These are phyloP conservation scores for Leptatherina wallacei DNA, from an alignment of 2,797 vertebrate species.

Conservation along the genomic window DNA sequence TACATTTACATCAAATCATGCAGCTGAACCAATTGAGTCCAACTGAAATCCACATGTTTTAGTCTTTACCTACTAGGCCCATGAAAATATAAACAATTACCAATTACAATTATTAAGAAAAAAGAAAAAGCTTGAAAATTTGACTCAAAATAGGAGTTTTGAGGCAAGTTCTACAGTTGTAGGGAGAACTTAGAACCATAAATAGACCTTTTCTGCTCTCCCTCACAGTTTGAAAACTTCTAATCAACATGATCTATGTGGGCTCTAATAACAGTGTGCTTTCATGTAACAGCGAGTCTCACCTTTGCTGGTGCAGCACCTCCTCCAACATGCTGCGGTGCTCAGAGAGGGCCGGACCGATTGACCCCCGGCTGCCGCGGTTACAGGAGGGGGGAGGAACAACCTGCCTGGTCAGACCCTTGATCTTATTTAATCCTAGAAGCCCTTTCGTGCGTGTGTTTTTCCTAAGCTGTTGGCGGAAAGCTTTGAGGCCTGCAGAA, in stretches of 20 bases:
- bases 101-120: background rate
- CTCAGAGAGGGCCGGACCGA: conserved; percentile 84
- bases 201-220: background rate
- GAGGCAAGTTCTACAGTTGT: background rate
- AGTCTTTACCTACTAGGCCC: background rate
- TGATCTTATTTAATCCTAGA: conserved; percentile 96
- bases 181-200: background rate
- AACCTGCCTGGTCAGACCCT: conserved; percentile 91
- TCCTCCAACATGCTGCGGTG: conserved; percentile 90
- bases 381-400: conserved; percentile 86
- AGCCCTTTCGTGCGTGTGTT: conserved; percentile 92
- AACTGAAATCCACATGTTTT: background rate
- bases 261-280: background rate
- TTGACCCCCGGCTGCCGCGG: conserved; percentile 86
- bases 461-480: conserved; percentile 95
- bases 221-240: background rate
- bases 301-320: conserved; percentile 95
- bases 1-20: background rate
- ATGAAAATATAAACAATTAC: background rate
- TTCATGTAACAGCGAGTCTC: conserved; percentile 19
- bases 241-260: background rate
- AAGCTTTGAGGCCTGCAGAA: conserved; percentile 92
- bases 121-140: background rate
- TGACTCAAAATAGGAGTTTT: background rate
- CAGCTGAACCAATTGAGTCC: background rate